Evolutionary conservation across 2,888 invertebrate species (phyloP).

Genomic region (Callimorpha dominula): DNA sequence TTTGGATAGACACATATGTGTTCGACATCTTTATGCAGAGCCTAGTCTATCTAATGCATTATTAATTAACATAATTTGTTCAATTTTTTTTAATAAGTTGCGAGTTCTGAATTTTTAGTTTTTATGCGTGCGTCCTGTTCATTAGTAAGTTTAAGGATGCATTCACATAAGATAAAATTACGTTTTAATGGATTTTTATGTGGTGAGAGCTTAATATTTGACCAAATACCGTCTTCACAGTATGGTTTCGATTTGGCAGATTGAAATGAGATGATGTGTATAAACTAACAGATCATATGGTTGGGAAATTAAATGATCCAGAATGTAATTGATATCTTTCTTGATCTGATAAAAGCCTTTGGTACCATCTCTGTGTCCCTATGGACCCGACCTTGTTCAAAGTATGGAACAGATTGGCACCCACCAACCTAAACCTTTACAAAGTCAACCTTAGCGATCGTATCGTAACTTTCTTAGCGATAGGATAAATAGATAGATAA

Average conservation of each 20-base stretch:
- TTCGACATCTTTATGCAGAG: constrained; percentile 33
- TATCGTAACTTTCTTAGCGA: too few relatives aligned
- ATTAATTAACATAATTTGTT: constrained; percentile 39
- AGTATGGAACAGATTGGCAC: too few relatives aligned
- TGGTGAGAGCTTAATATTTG: neutral
- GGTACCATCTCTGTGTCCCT: too few relatives aligned
- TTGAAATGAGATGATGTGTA: neutral
- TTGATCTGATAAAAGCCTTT: too few relatives aligned
- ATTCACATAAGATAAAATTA: neutral
- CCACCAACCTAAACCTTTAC: too few relatives aligned
- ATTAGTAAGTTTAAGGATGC: neutral
- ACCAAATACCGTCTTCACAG: neutral
- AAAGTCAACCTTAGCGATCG: too few relatives aligned
- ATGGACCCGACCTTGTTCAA: too few relatives aligned
- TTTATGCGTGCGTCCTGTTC: neutral
- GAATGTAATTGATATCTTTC: too few relatives aligned
- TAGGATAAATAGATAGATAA: too few relatives aligned
- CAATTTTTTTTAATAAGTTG: constrained; percentile 19
- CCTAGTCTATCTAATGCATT: constrained; percentile 24
- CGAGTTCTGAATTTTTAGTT: neutral
- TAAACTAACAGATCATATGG: too few relatives aligned
- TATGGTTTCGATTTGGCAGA: too few relatives aligned
- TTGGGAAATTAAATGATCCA: too few relatives aligned
- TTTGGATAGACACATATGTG: constrained; percentile 44
- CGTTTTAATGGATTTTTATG: neutral